phyloP scores from a whole-genome alignment of 2,113 vertebrate species.

The Arizona elegans region DNA sequence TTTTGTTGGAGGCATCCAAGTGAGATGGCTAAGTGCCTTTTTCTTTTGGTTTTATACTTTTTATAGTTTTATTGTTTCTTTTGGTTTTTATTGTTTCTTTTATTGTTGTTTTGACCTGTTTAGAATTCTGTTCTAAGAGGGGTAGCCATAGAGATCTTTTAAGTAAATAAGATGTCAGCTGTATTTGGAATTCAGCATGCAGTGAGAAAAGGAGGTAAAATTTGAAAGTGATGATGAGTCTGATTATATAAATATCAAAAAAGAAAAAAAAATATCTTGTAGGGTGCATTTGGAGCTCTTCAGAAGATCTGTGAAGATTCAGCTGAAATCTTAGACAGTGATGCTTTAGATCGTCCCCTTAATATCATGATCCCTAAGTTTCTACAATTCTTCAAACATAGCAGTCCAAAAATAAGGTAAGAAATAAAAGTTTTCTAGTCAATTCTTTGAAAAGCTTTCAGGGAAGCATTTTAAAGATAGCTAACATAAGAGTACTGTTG shows the following conservation, averaged over 20 bases:
- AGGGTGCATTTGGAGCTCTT: constrained; percentile 95
- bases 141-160: neutral
- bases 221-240: neutral
- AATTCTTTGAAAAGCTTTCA: neutral
- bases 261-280: constrained; percentile 20
- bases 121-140: neutral
- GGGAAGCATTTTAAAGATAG: constrained; percentile 10
- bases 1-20: neutral
- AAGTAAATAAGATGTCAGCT: neutral
- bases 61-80: neutral
- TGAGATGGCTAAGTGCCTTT: neutral
- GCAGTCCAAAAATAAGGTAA: constrained; percentile 95
- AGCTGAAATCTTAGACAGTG: constrained; percentile 96
- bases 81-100: neutral
- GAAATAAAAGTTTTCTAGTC: neutral
- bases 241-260: neutral
- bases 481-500: neutral
- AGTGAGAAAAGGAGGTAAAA: neutral
- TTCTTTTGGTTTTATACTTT: neutral
- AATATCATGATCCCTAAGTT: constrained; percentile 99
- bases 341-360: constrained; percentile 91
- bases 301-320: constrained; percentile 99
- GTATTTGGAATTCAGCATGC: neutral
- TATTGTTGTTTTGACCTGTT: neutral
- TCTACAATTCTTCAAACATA: constrained; percentile 96